Evolutionary conservation across 2,797 vertebrate genomes (phyloP), one percentile per base, ranked within the genome.

Genomic region (Poecilia wingei): DNA sequence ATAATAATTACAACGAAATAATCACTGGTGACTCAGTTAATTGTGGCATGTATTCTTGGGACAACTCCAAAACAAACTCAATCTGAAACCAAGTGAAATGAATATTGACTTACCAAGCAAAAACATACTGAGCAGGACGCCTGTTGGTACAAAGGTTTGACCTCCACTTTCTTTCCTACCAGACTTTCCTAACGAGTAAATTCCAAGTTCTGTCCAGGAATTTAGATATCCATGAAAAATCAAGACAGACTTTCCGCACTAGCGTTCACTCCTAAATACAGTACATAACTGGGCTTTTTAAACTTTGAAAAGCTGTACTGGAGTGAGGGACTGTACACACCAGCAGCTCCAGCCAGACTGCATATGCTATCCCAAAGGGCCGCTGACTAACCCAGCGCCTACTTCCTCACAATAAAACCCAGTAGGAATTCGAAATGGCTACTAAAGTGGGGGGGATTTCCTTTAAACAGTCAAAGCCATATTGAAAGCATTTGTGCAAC

Each of bases 401-500:
- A 94, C 93, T 96, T 96, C 95, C 95, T 95, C 84, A 90, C 92
- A 93, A 93, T 95, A 95, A 94, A 95, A 95, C 88, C 87, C 87
- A 94, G 84, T 82, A 93, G 92, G 93, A 95, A 95, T 95, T 95
- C 93, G 90, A 95, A 94, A 94, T 95, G 95, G 93, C 93, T 94
- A 95, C 94, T 94, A 94, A 95, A 93, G 88, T 87, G 91, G 93
- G 93, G 68, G 93, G 93, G 92, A 95, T 95, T 96, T 96, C 95
- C 96, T 95, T 95, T 88, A 91, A 96, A 95, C 93, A 94, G 92
- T 93, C 92, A 94, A 90, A 93, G 93, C 91, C 96, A 96, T 96
- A 95, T 96, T 96, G 96, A 96, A 96, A 94, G 95, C 94, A 96
- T 96, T 96, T 96, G 78, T 88, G 71, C 91, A 92, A 94, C 92